A percentile compares a stretch with the other conserved stretches of the same genome.
phyloP scores from a whole-genome alignment of 2,888 invertebrate species.

The Perdita meconis region DNA sequence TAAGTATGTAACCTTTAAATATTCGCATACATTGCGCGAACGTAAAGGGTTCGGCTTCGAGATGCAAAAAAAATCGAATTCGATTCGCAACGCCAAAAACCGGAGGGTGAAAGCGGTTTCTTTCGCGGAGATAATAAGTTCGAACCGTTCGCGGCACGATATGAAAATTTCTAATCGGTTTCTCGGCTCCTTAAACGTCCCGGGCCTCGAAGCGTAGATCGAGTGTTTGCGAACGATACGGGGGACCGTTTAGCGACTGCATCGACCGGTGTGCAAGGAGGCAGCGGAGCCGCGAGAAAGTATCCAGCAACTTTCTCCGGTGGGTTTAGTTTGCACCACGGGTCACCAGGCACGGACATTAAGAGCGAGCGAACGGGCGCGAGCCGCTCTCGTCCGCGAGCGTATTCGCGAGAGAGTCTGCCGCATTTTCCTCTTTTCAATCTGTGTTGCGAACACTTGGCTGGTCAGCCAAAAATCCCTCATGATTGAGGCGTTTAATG shows the following conservation, averaged over 20 bases:
- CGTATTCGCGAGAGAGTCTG: slow-evolving; percentile 35
- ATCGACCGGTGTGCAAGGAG: slow-evolving; percentile 75
- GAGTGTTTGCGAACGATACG: slow-evolving; percentile 60
- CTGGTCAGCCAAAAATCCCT: no score
- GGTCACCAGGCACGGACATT: slow-evolving; percentile 82
- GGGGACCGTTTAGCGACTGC: slow-evolving; percentile 78
- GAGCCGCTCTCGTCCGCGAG: slow-evolving; percentile 48
- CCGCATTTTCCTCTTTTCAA: slow-evolving; percentile 1
- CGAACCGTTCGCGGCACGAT: background rate
- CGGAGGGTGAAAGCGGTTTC: no score
- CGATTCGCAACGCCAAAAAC: no score
- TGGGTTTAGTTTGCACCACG: slow-evolving; percentile 82
- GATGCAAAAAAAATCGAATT: no score
- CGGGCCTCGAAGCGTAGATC: slow-evolving; percentile 29
- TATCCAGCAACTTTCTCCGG: slow-evolving; percentile 82
- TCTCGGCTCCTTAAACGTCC: background rate
- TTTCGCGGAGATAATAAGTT: no score
- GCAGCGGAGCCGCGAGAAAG: slow-evolving; percentile 79
- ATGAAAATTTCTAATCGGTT: slow-evolving; percentile 17
- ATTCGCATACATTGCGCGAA: no score
- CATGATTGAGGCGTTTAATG: no score
- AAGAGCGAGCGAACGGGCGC: slow-evolving; percentile 76
- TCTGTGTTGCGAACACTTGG: no score
- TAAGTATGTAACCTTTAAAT: no score
- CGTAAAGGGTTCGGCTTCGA: no score